Evolutionary conservation across 2,797 vertebrate genomes (phyloP).

Genomic region (Betta splendens): DNA sequence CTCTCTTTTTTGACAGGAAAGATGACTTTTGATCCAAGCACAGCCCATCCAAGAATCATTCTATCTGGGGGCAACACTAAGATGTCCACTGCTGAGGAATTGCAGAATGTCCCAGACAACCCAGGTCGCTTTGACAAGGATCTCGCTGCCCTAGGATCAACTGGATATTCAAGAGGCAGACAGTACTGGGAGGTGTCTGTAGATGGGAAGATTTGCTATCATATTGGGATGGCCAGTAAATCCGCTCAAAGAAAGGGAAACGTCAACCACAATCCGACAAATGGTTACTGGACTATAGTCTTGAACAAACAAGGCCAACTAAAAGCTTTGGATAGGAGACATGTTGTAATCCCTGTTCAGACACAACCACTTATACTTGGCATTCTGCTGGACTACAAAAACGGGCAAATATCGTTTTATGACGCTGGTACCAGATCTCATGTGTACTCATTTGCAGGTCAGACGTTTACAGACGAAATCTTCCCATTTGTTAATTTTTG

Average conservation of each 20-base stretch:
- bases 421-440: conserved; percentile 32
- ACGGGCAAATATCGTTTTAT: conserved; percentile 58
- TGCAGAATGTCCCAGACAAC: background rate
- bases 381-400: conserved; percentile 61
- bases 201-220: conserved; percentile 47
- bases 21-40: conserved; percentile 44
- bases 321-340: fast-evolving
- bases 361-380: conserved; percentile 34
- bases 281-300: conserved; percentile 62
- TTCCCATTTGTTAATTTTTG: conserved; percentile 64
- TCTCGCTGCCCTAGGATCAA: conserved; percentile 44
- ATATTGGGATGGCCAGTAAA: conserved; percentile 59
- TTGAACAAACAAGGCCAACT: conserved; percentile 23
- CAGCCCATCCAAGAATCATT: conserved; percentile 51
- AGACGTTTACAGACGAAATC: conserved; percentile 42
- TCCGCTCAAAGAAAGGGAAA: conserved; percentile 48
- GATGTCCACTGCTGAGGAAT: background rate
- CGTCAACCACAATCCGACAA: fast-evolving
- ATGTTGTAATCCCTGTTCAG: fast-evolving
- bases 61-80: conserved; percentile 38
- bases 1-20: conserved; percentile 44
- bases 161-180: conserved; percentile 55
- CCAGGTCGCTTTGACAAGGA: conserved; percentile 46
- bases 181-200: conserved; percentile 73
- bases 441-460: conserved; percentile 51